These are phyloP conservation scores for Melanostoma mellinum DNA, from an alignment of 2,888 invertebrate genomes.

Conservation along the genomic window DNA sequence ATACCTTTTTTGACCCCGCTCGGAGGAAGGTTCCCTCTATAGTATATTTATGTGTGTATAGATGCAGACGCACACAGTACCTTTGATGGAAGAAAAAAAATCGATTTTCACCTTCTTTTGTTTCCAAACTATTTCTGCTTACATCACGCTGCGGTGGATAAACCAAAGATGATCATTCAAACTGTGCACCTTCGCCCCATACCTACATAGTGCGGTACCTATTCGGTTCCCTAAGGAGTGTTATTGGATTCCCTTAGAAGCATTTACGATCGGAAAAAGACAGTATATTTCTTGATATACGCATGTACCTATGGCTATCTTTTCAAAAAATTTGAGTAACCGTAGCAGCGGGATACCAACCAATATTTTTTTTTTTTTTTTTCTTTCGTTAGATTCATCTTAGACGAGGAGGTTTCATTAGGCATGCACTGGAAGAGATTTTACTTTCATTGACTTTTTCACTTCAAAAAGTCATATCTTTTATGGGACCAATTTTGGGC, in stretches of 20 bases:
- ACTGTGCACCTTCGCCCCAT: constrained; percentile 66
- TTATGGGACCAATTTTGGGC: constrained; percentile 53
- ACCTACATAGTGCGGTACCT: constrained; percentile 24
- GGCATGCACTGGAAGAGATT: constrained; percentile 57
- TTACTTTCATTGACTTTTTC: constrained; percentile 73
- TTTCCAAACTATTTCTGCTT: constrained; percentile 67
- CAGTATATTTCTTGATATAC: constrained; percentile 51
- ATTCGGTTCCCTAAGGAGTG: constrained; percentile 46
- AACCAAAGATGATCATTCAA: constrained; percentile 72
- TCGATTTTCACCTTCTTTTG: constrained; percentile 69
- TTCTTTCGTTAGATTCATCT: constrained; percentile 21
- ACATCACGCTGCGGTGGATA: constrained; percentile 71
- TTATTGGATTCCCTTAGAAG: constrained; percentile 48
- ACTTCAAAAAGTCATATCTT: constrained; percentile 66
- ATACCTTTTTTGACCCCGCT: constrained; percentile 57
- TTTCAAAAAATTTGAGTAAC: constrained; percentile 52
- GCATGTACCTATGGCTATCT: constrained; percentile 18
- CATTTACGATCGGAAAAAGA: constrained; percentile 62
- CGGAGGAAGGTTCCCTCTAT: constrained; percentile 39
- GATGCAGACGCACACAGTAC: constrained; percentile 35
- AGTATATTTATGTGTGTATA: neutral
- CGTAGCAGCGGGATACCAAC: constrained; percentile 54
- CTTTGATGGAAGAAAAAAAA: constrained; percentile 27
- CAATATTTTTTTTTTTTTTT: constrained; percentile 40
- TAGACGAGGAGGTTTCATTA: constrained; percentile 47